Percentiles rank a stretch among this genome's conserved stretches.
These are phyloP conservation scores for Masnerella sp. DNA, from an alignment of 2,888 invertebrate species.

Conservation along the genomic window DNA sequence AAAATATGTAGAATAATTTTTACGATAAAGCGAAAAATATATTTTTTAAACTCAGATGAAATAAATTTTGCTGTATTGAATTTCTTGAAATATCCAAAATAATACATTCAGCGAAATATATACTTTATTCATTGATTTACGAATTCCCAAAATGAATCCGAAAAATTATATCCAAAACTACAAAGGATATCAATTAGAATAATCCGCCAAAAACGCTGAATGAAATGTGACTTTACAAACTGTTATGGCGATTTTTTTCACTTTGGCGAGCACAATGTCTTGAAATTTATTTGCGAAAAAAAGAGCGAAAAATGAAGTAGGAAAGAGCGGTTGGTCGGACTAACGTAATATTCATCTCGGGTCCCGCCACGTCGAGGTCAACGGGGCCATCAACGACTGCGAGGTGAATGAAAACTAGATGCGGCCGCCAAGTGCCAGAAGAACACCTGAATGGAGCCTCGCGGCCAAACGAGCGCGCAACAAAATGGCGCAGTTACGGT, in stretches of 20 bases:
- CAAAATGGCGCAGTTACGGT: constrained; percentile 44
- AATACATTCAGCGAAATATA: no score
- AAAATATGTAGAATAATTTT: no score
- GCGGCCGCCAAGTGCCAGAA: constrained; percentile 65
- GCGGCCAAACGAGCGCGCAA: constrained; percentile 48
- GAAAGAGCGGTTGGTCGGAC: constrained; percentile 54
- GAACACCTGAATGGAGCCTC: constrained; percentile 69
- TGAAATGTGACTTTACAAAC: no score
- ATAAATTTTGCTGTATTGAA: no score
- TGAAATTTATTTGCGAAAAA: constrained; percentile 10
- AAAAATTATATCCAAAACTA: no score
- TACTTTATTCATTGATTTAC: no score
- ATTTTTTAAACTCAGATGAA: no score
- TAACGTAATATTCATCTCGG: constrained; percentile 74
- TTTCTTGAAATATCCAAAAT: no score
- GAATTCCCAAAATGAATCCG: no score
- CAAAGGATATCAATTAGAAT: no score
- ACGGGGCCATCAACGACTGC: constrained; percentile 70
- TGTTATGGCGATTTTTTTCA: not conserved
- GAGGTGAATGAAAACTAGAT: constrained; percentile 74
- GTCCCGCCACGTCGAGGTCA: constrained; percentile 70
- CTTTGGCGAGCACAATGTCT: not conserved
- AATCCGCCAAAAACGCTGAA: no score
- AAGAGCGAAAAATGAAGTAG: constrained; percentile 33
- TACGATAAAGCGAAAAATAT: no score